Conservation (phyloP, 2,888 invertebrate genomes). For the Drosophila parthenogenetica region DNA sequence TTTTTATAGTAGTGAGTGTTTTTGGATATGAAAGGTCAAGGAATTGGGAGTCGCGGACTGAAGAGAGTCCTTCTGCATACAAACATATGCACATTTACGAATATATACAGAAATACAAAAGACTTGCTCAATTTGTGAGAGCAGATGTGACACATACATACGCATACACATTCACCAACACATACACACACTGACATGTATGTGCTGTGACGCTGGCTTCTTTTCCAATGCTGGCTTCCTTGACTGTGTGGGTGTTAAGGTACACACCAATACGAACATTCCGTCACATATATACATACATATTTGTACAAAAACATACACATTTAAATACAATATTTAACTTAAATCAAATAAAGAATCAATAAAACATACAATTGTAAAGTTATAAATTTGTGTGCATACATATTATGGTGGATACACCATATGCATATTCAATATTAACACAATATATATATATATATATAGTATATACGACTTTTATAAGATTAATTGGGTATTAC, state of each 20-base stretch:
- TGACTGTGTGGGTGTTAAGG: constrained; percentile 34
- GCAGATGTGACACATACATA: not conserved
- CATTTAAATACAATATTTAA: not conserved
- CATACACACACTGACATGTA: not conserved
- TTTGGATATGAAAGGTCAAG: constrained; percentile 1
- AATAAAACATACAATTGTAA: not conserved
- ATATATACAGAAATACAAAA: constrained; percentile 30
- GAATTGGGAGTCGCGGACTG: not conserved
- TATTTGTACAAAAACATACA: not conserved
- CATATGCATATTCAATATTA: no score
- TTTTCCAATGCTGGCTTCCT: constrained; percentile 12
- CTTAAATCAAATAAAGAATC: not conserved
- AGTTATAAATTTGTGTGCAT: not conserved
- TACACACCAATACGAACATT: constrained; percentile 6
- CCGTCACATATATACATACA: not conserved
- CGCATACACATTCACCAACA: not conserved
- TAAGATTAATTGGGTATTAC: not conserved
- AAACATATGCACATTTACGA: not conserved
- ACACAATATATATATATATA: no score
- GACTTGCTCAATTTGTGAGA: constrained; percentile 37
- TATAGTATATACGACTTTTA: no score
- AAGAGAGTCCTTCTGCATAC: not conserved
- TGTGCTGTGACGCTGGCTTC: constrained; percentile 9
- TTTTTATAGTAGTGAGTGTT: not conserved
- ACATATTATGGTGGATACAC: not conserved